phyloP scores from a whole-genome alignment of 1,140 invertebrate genomes.

The Phenacoccus solenopsis region DNA sequence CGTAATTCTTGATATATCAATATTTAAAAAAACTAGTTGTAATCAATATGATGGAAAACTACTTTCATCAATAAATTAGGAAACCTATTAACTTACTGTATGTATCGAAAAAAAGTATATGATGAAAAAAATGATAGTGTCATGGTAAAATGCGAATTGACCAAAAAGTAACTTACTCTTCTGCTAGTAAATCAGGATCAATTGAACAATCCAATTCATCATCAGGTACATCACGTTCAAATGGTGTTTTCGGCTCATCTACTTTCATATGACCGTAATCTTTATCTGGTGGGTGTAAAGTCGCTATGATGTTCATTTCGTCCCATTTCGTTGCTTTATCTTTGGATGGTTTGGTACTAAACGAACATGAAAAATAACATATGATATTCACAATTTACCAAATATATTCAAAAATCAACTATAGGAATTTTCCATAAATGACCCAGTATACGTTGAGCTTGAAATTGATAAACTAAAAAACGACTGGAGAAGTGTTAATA shows the following conservation, averaged over 20 bases:
- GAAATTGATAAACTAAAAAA: not conserved
- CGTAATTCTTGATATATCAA: too few relatives aligned
- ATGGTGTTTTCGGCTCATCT: constrained; percentile 96
- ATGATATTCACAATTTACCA: not conserved
- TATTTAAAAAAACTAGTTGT: not conserved
- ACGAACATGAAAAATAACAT: not conserved
- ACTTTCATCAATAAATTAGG: not conserved
- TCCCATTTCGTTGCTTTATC: constrained; percentile 87
- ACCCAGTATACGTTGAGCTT: not conserved
- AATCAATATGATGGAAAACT: not conserved
- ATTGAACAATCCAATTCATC: constrained; percentile 52
- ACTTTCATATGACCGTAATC: constrained; percentile 99
- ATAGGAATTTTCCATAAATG: not conserved
- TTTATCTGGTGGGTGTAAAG: constrained; percentile 93
- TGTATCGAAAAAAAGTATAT: constrained; percentile 6
- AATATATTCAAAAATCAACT: not conserved
- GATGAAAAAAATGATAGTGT: constrained; percentile 33
- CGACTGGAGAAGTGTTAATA: too few relatives aligned
- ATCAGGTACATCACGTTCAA: constrained; percentile 57
- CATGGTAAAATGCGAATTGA: constrained; percentile 28
- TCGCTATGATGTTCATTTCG: constrained; percentile 98
- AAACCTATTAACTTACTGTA: not conserved
- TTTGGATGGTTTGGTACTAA: constrained; percentile 34
- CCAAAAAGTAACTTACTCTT: constrained; percentile 46
- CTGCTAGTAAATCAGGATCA: constrained; percentile 62